Percentiles rank a stretch among this genome's conserved stretches.
Evolutionary conservation across 2,888 invertebrate species (phyloP).

Genomic region (Mechanitis messenoides): DNA sequence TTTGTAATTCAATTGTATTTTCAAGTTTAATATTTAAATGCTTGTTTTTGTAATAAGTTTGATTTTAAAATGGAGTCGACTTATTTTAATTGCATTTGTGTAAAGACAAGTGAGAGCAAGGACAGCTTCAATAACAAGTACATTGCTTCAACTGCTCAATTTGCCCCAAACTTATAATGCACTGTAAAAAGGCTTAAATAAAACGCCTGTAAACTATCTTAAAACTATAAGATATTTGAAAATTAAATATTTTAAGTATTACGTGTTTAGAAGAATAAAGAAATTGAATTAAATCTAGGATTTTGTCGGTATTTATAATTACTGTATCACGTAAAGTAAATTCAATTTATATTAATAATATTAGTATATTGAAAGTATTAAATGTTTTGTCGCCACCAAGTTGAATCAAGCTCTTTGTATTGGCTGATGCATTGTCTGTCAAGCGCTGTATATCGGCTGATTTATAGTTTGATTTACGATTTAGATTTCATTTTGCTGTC

Average conservation of each 20-base stretch:
- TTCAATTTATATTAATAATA: conserved; percentile 1
- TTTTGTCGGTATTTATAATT: conserved; percentile 2
- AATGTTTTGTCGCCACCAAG: too few relatives aligned
- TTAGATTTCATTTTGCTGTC: neutral
- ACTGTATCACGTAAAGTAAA: neutral
- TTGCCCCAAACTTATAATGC: too few relatives aligned
- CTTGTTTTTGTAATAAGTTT: too few relatives aligned
- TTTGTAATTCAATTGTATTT: too few relatives aligned
- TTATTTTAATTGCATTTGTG: too few relatives aligned
- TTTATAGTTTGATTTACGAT: too few relatives aligned
- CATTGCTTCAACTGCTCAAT: neutral
- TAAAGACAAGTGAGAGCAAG: too few relatives aligned
- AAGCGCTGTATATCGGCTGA: too few relatives aligned
- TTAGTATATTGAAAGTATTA: neutral
- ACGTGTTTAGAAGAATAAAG: neutral
- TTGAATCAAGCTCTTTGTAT: too few relatives aligned
- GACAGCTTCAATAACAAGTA: neutral
- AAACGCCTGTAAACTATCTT: neutral
- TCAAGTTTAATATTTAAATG: too few relatives aligned
- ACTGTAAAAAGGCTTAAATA: neutral
- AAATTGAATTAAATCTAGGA: neutral
- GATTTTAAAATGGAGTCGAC: too few relatives aligned
- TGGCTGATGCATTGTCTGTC: too few relatives aligned
- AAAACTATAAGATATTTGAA: neutral
- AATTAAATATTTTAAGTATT: neutral